Evolutionary conservation across 2,113 vertebrate genomes (phyloP).

Genomic region (Zosterops japonicus): DNA sequence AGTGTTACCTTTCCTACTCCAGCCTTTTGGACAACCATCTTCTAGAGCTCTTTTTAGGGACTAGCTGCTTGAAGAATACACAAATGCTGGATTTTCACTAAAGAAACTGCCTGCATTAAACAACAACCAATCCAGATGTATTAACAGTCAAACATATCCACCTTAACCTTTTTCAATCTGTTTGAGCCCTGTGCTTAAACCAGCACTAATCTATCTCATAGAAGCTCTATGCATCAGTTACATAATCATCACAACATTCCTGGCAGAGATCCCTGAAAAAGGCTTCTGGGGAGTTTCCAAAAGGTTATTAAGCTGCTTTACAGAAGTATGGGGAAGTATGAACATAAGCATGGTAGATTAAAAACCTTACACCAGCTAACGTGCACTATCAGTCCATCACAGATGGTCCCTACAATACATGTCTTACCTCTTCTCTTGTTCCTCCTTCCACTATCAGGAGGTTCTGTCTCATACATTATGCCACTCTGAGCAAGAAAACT

Average conservation of each 20-base stretch:
- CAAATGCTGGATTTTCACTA: background rate
- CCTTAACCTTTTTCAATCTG: background rate
- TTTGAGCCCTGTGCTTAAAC: background rate
- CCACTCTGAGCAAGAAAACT: background rate
- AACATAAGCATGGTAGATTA: background rate
- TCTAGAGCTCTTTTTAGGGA: background rate
- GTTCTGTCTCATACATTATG: background rate
- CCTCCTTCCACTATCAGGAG: background rate
- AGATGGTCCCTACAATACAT: background rate
- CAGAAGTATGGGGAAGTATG: background rate
- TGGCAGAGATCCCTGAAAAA: background rate
- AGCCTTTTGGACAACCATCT: background rate
- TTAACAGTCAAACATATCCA: background rate
- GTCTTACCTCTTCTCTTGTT: background rate
- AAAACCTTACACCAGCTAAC: background rate
- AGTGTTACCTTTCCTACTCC: background rate
- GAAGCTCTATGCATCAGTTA: background rate
- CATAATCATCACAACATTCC: background rate
- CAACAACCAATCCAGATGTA: background rate
- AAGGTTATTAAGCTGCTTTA: slow-evolving; percentile 9
- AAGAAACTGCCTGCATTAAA: background rate
- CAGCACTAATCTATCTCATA: background rate
- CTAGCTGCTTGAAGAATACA: background rate
- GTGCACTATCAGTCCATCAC: background rate
- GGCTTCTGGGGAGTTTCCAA: background rate